phyloP scores from a whole-genome alignment of 2,797 vertebrate genomes.

The Lagodon rhomboides region DNA sequence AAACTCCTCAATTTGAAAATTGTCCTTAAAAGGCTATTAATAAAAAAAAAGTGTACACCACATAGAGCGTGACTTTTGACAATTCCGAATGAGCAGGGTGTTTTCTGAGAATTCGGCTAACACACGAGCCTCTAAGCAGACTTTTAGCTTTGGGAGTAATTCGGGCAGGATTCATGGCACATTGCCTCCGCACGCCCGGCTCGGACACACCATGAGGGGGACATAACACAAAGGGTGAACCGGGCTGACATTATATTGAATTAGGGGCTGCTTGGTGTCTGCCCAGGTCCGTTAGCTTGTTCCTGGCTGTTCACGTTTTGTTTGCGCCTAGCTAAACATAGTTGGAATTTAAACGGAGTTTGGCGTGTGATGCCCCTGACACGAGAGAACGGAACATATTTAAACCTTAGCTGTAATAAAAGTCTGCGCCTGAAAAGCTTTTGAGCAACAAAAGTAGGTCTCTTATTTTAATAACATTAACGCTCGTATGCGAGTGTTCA shows the following conservation, averaged over 20 bases:
- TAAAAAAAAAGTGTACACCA: background rate
- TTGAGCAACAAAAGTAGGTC: too few relatives aligned
- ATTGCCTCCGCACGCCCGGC: accelerated
- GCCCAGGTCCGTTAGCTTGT: accelerated
- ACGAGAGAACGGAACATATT: too few relatives aligned
- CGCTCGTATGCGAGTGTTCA: background rate
- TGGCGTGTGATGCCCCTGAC: background rate
- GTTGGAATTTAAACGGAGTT: background rate
- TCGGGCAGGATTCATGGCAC: accelerated
- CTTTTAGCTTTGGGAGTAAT: accelerated
- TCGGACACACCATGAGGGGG: too few relatives aligned
- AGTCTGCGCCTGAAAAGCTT: background rate
- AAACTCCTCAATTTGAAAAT: background rate
- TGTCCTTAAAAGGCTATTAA: background rate
- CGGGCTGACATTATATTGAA: too few relatives aligned
- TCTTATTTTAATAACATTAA: background rate
- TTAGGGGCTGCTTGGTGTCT: accelerated
- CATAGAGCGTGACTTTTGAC: too few relatives aligned
- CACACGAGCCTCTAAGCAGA: background rate
- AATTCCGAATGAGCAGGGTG: accelerated
- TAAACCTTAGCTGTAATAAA: background rate
- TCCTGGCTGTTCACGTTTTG: too few relatives aligned
- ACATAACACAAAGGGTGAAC: background rate
- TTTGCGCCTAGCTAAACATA: background rate
- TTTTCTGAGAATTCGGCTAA: background rate